A percentile compares a stretch with the other conserved stretches of the same genome.
phyloP scores from a whole-genome alignment of 1,140 invertebrate species.

The Tachypleus tridentatus region DNA sequence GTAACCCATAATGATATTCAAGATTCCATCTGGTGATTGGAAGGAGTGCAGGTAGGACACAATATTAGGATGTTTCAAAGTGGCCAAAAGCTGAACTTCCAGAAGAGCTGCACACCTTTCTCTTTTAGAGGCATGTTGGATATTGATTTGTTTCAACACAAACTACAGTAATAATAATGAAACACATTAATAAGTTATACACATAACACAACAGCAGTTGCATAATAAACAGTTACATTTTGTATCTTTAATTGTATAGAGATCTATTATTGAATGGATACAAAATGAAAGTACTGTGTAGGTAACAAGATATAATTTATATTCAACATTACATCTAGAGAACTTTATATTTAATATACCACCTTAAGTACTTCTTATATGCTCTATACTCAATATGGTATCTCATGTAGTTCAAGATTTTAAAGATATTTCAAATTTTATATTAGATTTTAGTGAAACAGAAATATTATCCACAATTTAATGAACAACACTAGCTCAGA shows the following conservation, averaged over 20 bases:
- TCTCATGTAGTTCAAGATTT: too few relatives aligned
- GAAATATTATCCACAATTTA: too few relatives aligned
- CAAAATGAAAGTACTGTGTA: neutral
- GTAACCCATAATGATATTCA: constrained; percentile 44
- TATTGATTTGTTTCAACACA: constrained; percentile 40
- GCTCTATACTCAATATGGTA: too few relatives aligned
- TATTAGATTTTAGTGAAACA: too few relatives aligned
- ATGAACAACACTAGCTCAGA: too few relatives aligned
- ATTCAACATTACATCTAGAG: constrained; percentile 16
- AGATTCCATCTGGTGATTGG: constrained; percentile 32
- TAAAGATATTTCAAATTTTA: too few relatives aligned
- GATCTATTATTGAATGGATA: neutral
- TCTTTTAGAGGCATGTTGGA: constrained; percentile 34
- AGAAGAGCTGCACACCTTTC: constrained; percentile 37
- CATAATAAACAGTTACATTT: too few relatives aligned
- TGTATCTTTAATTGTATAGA: too few relatives aligned
- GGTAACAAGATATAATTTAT: constrained; percentile 11
- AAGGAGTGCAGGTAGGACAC: constrained; percentile 43
- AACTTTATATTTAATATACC: neutral
- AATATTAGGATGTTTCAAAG: constrained; percentile 43
- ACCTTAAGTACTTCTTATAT: too few relatives aligned
- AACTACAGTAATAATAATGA: constrained; percentile 31
- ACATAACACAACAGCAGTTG: too few relatives aligned
- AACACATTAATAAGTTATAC: neutral
- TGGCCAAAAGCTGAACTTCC: constrained; percentile 40